Evolutionary conservation across 1,140 invertebrate species (phyloP).

Genomic region (Heliconius hewitsoni): DNA sequence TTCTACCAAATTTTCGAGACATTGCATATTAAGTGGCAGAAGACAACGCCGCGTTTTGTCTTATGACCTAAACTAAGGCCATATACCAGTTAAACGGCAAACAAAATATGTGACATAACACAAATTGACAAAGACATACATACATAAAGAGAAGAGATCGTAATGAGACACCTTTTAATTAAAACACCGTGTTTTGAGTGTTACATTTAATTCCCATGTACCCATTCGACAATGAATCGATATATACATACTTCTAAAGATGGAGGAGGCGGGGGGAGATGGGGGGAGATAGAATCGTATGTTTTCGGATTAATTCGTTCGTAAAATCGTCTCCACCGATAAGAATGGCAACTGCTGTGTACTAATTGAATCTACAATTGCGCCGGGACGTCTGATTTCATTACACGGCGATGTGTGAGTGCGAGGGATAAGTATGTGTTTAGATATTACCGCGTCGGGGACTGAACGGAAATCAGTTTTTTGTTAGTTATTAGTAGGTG

Average conservation of each 20-base stretch:
- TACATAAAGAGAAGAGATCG: neutral
- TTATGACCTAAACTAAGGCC: too few relatives aligned
- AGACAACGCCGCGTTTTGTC: too few relatives aligned
- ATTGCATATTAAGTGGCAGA: too few relatives aligned
- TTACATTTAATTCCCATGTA: constrained; percentile 45
- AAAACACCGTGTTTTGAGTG: constrained; percentile 33
- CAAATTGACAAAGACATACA: neutral
- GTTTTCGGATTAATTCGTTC: constrained; percentile 81
- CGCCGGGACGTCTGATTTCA: constrained; percentile 77
- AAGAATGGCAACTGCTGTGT: constrained; percentile 78
- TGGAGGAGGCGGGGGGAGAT: constrained; percentile 37
- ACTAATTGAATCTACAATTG: constrained; percentile 80
- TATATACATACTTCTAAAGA: constrained; percentile 59
- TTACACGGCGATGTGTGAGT: constrained; percentile 67
- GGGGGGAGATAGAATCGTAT: constrained; percentile 75
- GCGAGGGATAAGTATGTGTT: constrained; percentile 46
- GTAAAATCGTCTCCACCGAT: constrained; percentile 79
- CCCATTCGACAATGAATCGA: constrained; percentile 68
- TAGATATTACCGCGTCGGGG: constrained; percentile 47
- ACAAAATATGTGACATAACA: neutral
- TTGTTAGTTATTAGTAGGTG: neutral
- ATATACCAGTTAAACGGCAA: neutral
- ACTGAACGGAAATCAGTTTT: constrained; percentile 39
- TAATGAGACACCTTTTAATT: constrained; percentile 20
- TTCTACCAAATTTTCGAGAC: too few relatives aligned